A percentile compares a stretch with the other conserved stretches of the same genome.
Evolutionary conservation across 2,888 invertebrate species (phyloP).

Genomic region (Synergus japonicus): DNA sequence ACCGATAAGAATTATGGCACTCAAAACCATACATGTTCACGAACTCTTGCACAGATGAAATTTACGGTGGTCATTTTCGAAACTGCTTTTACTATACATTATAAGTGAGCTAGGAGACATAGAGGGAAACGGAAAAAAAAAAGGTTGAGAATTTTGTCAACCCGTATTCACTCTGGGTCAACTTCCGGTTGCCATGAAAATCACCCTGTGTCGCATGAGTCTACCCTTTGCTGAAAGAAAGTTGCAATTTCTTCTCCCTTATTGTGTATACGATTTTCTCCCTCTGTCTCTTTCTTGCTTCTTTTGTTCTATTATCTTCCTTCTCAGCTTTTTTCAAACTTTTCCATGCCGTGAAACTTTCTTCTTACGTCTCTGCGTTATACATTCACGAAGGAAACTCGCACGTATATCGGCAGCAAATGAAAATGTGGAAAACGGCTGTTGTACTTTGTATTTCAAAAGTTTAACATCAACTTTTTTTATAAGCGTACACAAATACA

Average conservation of each 20-base stretch:
- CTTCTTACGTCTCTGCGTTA: too few species aligned
- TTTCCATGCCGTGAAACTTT: too few species aligned
- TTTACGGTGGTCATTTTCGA: slow-evolving; percentile 47
- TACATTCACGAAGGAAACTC: too few species aligned
- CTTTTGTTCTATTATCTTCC: background rate
- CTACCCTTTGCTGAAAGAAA: background rate
- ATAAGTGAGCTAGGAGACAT: background rate
- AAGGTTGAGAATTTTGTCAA: background rate
- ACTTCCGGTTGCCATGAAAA: background rate
- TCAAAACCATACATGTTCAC: slow-evolving; percentile 46
- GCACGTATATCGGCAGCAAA: too few species aligned
- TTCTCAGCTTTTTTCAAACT: background rate
- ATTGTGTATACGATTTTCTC: background rate
- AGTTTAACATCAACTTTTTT: too few species aligned
- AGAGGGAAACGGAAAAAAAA: background rate
- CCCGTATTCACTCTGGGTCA: background rate
- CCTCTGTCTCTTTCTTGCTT: background rate
- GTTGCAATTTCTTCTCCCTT: background rate
- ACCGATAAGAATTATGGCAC: slow-evolving; percentile 56
- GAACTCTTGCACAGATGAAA: slow-evolving; percentile 47
- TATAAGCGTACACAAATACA: too few species aligned
- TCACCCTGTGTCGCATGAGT: background rate
- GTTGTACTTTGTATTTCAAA: too few species aligned
- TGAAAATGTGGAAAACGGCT: too few species aligned
- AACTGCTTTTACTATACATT: background rate